These are phyloP conservation scores for Smittia aterrima DNA, from an alignment of 2,888 invertebrate genomes.

Conservation along the genomic window DNA sequence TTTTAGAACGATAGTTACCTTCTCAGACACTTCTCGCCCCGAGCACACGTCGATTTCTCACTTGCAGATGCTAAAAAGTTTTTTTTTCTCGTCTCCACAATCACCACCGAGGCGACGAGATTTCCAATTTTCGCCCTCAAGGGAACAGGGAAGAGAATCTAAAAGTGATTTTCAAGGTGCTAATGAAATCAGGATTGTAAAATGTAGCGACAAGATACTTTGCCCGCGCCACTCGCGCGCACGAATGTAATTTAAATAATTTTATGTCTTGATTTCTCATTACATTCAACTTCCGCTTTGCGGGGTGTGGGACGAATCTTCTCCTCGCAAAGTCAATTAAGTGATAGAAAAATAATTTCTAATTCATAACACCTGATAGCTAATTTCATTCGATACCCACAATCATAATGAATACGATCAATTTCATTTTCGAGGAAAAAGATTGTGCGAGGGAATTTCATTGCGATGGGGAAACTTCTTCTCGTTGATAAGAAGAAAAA, in stretches of 20 bases:
- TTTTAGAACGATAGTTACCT: conserved; percentile 23
- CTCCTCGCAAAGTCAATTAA: neutral
- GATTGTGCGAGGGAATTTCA: neutral
- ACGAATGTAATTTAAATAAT: conserved; percentile 15
- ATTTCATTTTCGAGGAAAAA: neutral
- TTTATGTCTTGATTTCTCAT: conserved; percentile 9
- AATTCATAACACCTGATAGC: conserved; percentile 11
- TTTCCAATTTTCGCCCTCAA: neutral
- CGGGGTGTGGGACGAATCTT: neutral
- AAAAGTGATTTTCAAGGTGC: conserved; percentile 25
- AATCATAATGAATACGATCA: conserved; percentile 23
- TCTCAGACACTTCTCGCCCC: neutral
- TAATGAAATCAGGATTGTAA: conserved; percentile 24
- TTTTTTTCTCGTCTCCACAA: no score
- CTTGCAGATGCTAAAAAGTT: neutral
- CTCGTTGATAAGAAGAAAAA: no score
- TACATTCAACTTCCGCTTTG: neutral
- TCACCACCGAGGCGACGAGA: neutral
- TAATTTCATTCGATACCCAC: neutral
- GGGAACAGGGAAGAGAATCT: neutral
- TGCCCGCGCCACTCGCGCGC: neutral
- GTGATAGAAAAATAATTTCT: conserved; percentile 12
- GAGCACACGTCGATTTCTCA: neutral
- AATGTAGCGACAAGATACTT: neutral
- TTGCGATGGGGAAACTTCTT: no score